Evolutionary conservation across 2,888 invertebrate species (phyloP).

Genomic region (Drosophila kambysellisi): DNA sequence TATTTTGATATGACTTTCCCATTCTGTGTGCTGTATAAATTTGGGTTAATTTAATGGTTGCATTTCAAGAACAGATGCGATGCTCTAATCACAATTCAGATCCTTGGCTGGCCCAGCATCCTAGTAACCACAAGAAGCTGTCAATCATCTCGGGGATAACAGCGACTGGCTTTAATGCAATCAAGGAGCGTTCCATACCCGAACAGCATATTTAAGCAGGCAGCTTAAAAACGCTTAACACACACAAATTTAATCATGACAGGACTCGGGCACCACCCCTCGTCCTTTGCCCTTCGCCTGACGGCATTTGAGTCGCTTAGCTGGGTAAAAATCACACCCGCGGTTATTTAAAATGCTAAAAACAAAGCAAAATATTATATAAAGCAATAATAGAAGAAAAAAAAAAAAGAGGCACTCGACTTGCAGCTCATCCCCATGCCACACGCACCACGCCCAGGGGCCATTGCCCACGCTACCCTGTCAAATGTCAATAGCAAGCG

Average conservation of each 20-base stretch:
- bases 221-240: conserved; percentile 67
- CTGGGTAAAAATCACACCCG: conserved; percentile 72
- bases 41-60: conserved; percentile 7
- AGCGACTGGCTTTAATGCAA: conserved; percentile 62
- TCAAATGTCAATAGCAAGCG: conserved; percentile 82
- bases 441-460: conserved; percentile 32
- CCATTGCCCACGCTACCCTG: conserved; percentile 60
- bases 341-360: conserved; percentile 82
- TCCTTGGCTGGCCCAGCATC: conserved; percentile 36
- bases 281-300: conserved; percentile 5
- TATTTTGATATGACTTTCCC: neutral
- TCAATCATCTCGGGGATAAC: conserved; percentile 46
- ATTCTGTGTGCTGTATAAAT: neutral
- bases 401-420: conserved; percentile 30
- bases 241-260: conserved; percentile 72
- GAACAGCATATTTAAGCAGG: conserved; percentile 71
- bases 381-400: conserved; percentile 56
- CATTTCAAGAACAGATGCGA: conserved; percentile 43
- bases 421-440: conserved; percentile 24
- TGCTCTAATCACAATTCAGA: conserved; percentile 17
- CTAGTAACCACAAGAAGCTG: conserved; percentile 62
- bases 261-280: conserved; percentile 27
- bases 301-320: conserved; percentile 45
- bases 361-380: conserved; percentile 70
- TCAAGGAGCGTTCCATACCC: conserved; percentile 50